Conservation (phyloP, 2,888 invertebrate genomes). For the Perithous albicinctus region DNA sequence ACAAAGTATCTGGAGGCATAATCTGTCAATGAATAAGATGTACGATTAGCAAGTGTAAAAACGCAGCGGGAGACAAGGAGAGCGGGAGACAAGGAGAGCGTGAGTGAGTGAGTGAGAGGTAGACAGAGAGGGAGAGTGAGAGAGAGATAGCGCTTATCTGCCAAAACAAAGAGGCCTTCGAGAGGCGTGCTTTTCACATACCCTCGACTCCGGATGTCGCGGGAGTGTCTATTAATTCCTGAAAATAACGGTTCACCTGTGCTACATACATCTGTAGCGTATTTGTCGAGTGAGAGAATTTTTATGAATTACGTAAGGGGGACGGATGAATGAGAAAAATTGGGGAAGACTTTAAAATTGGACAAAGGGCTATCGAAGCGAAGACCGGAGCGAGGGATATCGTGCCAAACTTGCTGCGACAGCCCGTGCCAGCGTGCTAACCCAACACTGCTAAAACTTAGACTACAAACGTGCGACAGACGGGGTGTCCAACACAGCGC, state of each 20-base stretch:
- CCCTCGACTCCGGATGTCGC: conserved; percentile 34
- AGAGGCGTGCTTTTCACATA: conserved; percentile 22
- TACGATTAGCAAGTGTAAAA: conserved; percentile 9
- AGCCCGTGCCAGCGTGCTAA: neutral
- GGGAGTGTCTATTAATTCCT: conserved; percentile 41
- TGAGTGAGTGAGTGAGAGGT: conserved; percentile 2
- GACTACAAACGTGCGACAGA: neutral
- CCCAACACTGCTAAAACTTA: neutral
- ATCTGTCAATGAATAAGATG: neutral
- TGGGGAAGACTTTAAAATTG: conserved; percentile 2
- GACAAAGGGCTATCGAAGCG: conserved; percentile 12
- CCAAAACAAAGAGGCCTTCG: conserved; percentile 48
- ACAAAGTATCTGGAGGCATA: conserved; percentile 23
- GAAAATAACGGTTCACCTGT: conserved; percentile 35
- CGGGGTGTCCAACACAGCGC: neutral
- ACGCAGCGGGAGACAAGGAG: neutral
- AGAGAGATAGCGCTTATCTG: conserved; percentile 20
- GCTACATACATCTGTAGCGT: conserved; percentile 26
- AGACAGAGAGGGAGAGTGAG: neutral
- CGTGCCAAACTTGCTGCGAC: conserved; percentile 18
- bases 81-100: too few relatives aligned
- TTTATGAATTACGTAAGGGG: neutral
- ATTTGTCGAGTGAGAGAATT: too few relatives aligned
- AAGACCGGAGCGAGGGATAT: conserved; percentile 16
- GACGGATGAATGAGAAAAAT: conserved; percentile 7